Percentiles rank a stretch among this genome's conserved stretches.
Conservation (phyloP, 2,113 vertebrate genomes). For the Gasterosteus aculeatus region DNA sequence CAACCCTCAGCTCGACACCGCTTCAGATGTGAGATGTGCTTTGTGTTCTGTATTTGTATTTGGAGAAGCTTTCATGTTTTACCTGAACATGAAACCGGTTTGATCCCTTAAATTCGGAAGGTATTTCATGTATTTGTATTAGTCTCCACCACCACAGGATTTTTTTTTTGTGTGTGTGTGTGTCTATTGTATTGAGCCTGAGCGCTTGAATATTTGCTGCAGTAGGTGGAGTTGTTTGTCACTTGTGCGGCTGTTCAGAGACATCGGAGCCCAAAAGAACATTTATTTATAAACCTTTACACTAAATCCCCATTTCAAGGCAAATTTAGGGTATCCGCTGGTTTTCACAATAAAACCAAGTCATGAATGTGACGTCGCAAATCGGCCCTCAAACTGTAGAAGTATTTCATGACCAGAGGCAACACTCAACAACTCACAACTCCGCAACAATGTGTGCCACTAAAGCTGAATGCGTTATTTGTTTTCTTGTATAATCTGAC, state of each 20-base stretch:
- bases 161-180: too few relatives aligned
- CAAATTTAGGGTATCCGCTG: neutral
- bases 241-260: neutral
- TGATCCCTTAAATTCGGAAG: neutral
- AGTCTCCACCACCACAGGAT: neutral
- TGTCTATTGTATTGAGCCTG: neutral
- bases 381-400: neutral
- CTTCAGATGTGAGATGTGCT: conserved; percentile 49
- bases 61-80: neutral
- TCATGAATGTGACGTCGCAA: neutral
- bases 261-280: neutral
- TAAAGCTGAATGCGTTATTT: neutral
- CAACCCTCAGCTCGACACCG: conserved; percentile 19
- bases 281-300: neutral
- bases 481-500: neutral
- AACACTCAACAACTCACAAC: neutral
- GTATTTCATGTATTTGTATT: neutral
- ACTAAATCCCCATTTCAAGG: neutral
- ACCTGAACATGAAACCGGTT: neutral
- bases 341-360: neutral
- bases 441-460: neutral
- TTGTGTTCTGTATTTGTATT: conserved; percentile 13
- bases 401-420: neutral
- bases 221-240: neutral
- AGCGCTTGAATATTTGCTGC: neutral